These are phyloP conservation scores for Sminthurides bifidus DNA, from an alignment of 1,140 invertebrate genomes.

Conservation along the genomic window DNA sequence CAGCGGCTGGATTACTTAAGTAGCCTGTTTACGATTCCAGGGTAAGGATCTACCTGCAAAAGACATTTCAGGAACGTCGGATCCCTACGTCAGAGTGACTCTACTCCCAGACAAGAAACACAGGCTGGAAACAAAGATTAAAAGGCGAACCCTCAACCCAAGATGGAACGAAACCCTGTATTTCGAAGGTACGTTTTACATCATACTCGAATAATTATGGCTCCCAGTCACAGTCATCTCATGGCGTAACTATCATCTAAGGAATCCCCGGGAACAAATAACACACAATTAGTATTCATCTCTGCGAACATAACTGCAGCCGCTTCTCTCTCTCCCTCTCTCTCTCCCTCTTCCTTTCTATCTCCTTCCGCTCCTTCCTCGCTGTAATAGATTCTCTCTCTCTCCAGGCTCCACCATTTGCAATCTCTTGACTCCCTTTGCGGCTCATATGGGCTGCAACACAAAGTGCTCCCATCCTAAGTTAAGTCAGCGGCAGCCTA, in stretches of 20 bases:
- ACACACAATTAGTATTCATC: neutral
- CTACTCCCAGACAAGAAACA: slow-evolving; percentile 91
- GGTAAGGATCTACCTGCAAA: slow-evolving; percentile 87
- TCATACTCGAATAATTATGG: too few relatives aligned
- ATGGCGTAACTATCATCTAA: too few relatives aligned
- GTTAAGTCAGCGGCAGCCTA: too few relatives aligned
- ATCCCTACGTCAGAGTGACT: slow-evolving; percentile 83
- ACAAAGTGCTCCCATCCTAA: too few relatives aligned
- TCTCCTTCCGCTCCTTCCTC: neutral
- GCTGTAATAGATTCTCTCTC: too few relatives aligned
- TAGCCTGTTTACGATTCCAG: slow-evolving; percentile 42
- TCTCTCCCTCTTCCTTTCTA: neutral
- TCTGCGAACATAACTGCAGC: neutral
- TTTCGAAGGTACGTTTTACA: slow-evolving; percentile 62
- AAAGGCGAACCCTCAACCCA: slow-evolving; percentile 85
- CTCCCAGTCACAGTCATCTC: too few relatives aligned
- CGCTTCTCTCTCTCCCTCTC: neutral
- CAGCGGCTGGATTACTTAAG: too few relatives aligned
- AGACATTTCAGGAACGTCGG: slow-evolving; percentile 85
- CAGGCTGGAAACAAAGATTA: slow-evolving; percentile 92
- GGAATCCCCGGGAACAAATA: neutral
- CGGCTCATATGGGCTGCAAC: too few relatives aligned
- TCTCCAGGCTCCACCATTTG: too few relatives aligned
- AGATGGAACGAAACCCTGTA: slow-evolving; percentile 97
- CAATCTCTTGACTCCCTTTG: slow-evolving; percentile 1